Percentiles rank a stretch among this genome's conserved stretches.
Evolutionary conservation across 2,888 invertebrate genomes (phyloP).

Genomic region (Nymphalis urticae): DNA sequence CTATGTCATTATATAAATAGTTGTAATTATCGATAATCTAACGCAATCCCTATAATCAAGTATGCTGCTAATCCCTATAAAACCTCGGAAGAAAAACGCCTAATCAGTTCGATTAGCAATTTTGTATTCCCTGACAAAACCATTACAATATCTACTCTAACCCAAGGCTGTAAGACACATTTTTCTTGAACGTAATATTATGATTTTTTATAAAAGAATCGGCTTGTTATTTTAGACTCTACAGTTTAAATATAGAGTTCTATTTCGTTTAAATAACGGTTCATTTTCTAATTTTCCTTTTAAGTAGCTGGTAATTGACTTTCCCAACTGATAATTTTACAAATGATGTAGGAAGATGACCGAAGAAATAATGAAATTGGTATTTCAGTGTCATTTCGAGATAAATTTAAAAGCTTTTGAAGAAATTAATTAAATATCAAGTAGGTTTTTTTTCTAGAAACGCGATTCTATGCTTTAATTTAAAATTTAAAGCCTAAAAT

Average conservation of each 20-base stretch:
- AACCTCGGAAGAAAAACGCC: conserved; percentile 23
- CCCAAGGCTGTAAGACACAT: not conserved
- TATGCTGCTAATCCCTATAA: conserved; percentile 1
- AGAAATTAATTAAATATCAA: conserved; percentile 22
- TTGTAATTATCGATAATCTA: not conserved
- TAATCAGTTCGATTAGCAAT: conserved; percentile 30
- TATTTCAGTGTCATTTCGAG: conserved; percentile 20
- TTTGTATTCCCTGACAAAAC: not conserved
- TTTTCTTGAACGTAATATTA: conserved; percentile 1
- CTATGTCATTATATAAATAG: not conserved
- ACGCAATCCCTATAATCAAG: conserved; percentile 4
- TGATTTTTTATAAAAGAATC: conserved; percentile 2
- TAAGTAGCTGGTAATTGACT: conserved; percentile 31
- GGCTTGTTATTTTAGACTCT: conserved; percentile 5
- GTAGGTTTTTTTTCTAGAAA: not conserved
- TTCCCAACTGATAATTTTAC: conserved; percentile 27
- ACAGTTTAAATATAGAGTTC: not conserved
- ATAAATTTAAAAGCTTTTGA: conserved; percentile 20
- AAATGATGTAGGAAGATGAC: conserved; percentile 23
- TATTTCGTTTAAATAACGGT: not conserved
- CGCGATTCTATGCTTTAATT: not conserved
- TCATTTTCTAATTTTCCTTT: conserved; percentile 30
- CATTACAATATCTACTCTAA: conserved; percentile 10
- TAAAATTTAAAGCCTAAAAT: no score
- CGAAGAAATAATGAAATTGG: conserved; percentile 27